Percentiles rank a stretch among this genome's conserved stretches.
These are phyloP conservation scores for Dreissena polymorpha DNA, from an alignment of 1,140 invertebrate genomes.

Conservation along the genomic window DNA sequence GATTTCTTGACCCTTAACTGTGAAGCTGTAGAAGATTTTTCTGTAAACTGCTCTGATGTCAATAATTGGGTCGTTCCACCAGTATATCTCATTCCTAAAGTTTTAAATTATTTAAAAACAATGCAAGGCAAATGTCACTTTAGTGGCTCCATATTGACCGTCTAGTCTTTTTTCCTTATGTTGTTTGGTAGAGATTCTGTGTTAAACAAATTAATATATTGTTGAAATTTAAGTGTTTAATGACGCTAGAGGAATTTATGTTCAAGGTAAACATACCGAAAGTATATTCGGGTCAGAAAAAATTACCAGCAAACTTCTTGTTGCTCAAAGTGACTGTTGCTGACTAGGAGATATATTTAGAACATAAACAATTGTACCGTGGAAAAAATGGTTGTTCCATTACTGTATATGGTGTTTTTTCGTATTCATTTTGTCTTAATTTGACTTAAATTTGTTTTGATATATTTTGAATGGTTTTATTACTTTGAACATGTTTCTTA, in stretches of 20 bases:
- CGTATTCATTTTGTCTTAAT: too few relatives aligned
- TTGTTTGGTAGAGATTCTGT: neutral
- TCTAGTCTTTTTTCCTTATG: conserved; percentile 30
- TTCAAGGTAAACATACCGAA: conserved; percentile 9
- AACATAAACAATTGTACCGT: too few relatives aligned
- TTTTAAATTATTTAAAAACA: conserved; percentile 4
- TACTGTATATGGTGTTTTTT: too few relatives aligned
- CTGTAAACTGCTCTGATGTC: neutral
- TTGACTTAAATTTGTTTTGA: too few relatives aligned
- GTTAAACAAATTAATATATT: conserved; percentile 13
- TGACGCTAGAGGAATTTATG: too few relatives aligned
- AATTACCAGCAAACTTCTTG: conserved; percentile 4
- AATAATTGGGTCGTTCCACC: conserved; percentile 31
- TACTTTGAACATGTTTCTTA: too few relatives aligned
- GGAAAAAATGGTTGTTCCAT: too few relatives aligned
- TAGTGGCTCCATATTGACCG: conserved; percentile 23
- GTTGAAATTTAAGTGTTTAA: conserved; percentile 9
- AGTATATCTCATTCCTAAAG: conserved; percentile 9
- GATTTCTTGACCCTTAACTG: too few relatives aligned
- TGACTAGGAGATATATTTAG: too few relatives aligned
- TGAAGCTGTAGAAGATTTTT: conserved; percentile 38
- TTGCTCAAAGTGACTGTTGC: neutral
- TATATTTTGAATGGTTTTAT: too few relatives aligned
- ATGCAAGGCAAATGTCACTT: conserved; percentile 8
- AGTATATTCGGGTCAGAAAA: conserved; percentile 19